Conservation (phyloP, 2,797 vertebrate genomes). For the Acipenser oxyrinchus region DNA sequence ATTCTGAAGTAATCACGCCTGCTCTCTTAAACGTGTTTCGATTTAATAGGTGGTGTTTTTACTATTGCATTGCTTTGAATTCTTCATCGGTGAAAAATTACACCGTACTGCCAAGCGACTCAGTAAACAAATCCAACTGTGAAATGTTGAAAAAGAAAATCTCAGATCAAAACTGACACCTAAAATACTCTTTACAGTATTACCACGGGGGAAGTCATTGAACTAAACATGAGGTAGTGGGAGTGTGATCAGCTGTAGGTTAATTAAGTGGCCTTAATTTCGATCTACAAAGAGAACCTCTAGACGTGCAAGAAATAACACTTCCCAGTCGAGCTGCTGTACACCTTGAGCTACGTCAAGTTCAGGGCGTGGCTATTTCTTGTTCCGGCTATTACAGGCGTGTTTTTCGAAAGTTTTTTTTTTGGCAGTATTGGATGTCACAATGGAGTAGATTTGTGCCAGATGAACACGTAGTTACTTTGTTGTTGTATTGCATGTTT, state of each 20-base stretch:
- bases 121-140: too few relatives aligned
- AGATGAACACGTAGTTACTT: too few relatives aligned
- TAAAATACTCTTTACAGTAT: background rate
- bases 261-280: background rate
- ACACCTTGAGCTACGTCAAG: background rate
- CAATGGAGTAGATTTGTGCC: too few relatives aligned
- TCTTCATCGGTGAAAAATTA: constrained; percentile 5
- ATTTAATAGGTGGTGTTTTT: constrained; percentile 29
- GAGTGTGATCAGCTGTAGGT: background rate
- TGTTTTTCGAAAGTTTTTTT: too few relatives aligned
- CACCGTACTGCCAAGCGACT: background rate
- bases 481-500: too few relatives aligned
- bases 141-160: too few relatives aligned
- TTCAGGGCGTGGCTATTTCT: background rate
- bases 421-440: too few relatives aligned
- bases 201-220: background rate
- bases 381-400: background rate
- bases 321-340: background rate
- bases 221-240: background rate
- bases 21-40: constrained; percentile 48
- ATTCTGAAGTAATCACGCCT: constrained; percentile 66
- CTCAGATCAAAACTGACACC: background rate
- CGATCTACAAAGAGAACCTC: background rate
- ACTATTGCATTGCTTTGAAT: constrained; percentile 3
- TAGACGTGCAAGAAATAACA: too few relatives aligned